Evolutionary conservation across 2,888 invertebrate species (phyloP).

Genomic region (Parthenolecanium corni): DNA sequence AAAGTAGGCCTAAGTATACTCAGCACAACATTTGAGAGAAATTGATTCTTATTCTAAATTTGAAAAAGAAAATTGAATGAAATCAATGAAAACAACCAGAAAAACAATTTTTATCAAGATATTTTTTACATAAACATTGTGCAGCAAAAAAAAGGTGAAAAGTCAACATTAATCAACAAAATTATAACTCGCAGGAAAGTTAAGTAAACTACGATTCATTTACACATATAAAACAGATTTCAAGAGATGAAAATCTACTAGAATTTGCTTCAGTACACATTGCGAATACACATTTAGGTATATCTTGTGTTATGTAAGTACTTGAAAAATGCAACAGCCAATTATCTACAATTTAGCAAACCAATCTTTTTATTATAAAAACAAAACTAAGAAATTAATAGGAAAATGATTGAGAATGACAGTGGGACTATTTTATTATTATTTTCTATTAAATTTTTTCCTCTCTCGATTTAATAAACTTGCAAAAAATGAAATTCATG

Average conservation of each 20-base stretch:
- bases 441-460: not conserved
- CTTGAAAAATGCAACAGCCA: slow-evolving; percentile 12
- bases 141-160: slow-evolving; percentile 11
- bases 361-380: slow-evolving; percentile 16
- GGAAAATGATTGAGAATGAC: too few relatives aligned
- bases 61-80: too few relatives aligned
- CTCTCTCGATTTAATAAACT: too few relatives aligned
- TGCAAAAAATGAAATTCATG: too few relatives aligned
- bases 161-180: slow-evolving; percentile 15
- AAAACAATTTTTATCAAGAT: not conserved
- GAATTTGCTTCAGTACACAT: slow-evolving; percentile 9
- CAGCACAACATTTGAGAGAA: too few relatives aligned
- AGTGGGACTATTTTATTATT: not conserved
- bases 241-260: slow-evolving; percentile 18
- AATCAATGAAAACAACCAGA: too few relatives aligned
- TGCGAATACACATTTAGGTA: not conserved
- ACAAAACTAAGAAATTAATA: not conserved
- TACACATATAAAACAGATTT: slow-evolving; percentile 2
- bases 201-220: not conserved
- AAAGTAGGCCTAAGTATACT: too few relatives aligned
- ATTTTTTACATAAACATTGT: slow-evolving; percentile 5
- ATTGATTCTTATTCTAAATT: too few relatives aligned
- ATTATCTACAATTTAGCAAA: slow-evolving; percentile 20
- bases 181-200: not conserved
- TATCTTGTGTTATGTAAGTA: too few relatives aligned